Conservation (phyloP, 2,797 vertebrate genomes). For the Rhodeus uyekii region DNA sequence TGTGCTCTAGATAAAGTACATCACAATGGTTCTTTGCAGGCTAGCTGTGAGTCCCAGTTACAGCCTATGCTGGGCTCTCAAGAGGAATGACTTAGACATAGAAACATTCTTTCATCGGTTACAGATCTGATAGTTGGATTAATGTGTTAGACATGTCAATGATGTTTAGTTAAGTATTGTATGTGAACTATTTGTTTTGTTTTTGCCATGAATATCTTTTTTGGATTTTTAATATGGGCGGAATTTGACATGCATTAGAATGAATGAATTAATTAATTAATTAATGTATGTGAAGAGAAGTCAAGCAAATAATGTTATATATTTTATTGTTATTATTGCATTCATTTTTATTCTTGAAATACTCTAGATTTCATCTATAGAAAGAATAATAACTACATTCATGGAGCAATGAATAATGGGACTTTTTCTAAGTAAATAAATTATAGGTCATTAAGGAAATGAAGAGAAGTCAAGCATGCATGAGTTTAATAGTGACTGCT, state of each 20-base stretch:
- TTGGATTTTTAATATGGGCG: not conserved
- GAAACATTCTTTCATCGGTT: not conserved
- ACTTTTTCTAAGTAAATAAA: not conserved
- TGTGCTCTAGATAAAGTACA: too few species aligned
- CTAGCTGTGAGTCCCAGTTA: slow-evolving; percentile 25
- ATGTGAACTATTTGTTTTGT: not conserved
- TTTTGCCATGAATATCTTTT: not conserved
- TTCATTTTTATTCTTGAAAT: not conserved
- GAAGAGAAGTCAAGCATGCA: not conserved
- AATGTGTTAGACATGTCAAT: not conserved
- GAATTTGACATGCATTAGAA: not conserved
- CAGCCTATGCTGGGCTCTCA: not conserved
- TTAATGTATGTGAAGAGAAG: too few species aligned
- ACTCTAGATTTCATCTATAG: not conserved
- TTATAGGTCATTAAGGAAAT: not conserved
- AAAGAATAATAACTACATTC: not conserved
- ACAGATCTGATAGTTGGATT: not conserved
- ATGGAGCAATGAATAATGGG: not conserved
- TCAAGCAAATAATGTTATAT: not conserved
- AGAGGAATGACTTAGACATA: not conserved
- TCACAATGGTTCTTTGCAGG: slow-evolving; percentile 54
- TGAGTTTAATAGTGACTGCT: not conserved
- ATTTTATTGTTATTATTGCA: too few species aligned
- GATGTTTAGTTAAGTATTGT: not conserved
- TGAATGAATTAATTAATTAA: not conserved